phyloP scores from a whole-genome alignment of 2,888 invertebrate species.

The Cryptosula pallasiana region DNA sequence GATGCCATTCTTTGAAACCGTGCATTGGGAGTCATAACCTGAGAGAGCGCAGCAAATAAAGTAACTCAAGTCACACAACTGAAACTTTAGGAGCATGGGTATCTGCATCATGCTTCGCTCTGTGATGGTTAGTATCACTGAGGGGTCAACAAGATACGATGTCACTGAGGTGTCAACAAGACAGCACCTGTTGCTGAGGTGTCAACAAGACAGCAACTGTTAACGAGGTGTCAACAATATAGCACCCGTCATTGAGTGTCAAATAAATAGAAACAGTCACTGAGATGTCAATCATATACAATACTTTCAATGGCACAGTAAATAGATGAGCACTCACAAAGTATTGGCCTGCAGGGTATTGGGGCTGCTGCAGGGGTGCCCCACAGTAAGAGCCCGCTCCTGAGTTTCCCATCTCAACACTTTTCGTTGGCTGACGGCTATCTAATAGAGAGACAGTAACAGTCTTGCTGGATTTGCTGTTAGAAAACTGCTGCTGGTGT shows the following conservation, averaged over 20 bases:
- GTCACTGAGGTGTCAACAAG: too few relatives aligned
- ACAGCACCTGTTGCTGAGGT: too few relatives aligned
- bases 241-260: too few relatives aligned
- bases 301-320: background rate
- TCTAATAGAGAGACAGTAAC: background rate
- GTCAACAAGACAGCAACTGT: too few relatives aligned
- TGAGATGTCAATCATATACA: background rate
- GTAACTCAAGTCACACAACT: too few relatives aligned
- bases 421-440: background rate
- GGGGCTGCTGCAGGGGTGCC: background rate
- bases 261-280: background rate
- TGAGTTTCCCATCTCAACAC: background rate
- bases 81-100: too few relatives aligned
- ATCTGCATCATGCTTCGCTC: too few relatives aligned
- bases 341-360: background rate
- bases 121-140: too few relatives aligned
- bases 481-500: background rate
- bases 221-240: too few relatives aligned
- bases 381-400: too few relatives aligned
- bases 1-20: background rate
- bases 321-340: background rate
- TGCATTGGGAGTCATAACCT: background rate
- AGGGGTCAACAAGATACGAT: too few relatives aligned
- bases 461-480: background rate
- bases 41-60: too few relatives aligned